A percentile compares a stretch with the other conserved stretches of the same genome.
phyloP scores from a whole-genome alignment of 2,797 vertebrate genomes.

The Fringilla coelebs region DNA sequence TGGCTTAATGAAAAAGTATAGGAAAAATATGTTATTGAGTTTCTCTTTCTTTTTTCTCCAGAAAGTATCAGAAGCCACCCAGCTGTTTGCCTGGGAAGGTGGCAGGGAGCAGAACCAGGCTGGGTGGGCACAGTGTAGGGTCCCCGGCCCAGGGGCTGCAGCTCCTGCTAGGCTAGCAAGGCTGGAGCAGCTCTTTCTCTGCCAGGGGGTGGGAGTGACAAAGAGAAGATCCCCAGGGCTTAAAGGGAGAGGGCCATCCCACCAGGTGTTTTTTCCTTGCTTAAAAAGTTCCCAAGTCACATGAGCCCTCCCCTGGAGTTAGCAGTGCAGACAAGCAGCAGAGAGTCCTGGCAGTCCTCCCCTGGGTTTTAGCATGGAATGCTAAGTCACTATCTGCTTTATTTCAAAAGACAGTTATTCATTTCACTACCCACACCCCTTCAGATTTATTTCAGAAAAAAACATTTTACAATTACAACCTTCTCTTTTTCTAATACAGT shows the following conservation, averaged over 20 bases:
- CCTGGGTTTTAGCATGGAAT: not conserved
- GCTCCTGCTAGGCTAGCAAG: rapidly evolving
- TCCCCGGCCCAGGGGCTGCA: not conserved
- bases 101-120: not conserved
- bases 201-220: not conserved
- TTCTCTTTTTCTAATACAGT: not conserved
- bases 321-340: not conserved
- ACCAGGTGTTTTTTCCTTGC: not conserved
- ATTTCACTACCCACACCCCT: not conserved
- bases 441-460: not conserved
- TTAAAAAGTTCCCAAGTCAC: not conserved
- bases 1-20: slow-evolving; percentile 19
- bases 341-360: not conserved
- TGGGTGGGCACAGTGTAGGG: not conserved
- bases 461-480: not conserved
- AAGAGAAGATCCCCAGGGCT: not conserved
- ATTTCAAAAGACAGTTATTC: not conserved
- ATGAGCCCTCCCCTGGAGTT: not conserved
- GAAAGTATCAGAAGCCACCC: not conserved
- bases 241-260: not conserved
- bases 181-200: not conserved
- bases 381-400: not conserved
- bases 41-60: not conserved
- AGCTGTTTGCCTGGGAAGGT: not conserved
- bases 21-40: slow-evolving; percentile 6